These are phyloP conservation scores for Epicampocera succincta DNA, from an alignment of 2,888 invertebrate species.

Conservation along the genomic window DNA sequence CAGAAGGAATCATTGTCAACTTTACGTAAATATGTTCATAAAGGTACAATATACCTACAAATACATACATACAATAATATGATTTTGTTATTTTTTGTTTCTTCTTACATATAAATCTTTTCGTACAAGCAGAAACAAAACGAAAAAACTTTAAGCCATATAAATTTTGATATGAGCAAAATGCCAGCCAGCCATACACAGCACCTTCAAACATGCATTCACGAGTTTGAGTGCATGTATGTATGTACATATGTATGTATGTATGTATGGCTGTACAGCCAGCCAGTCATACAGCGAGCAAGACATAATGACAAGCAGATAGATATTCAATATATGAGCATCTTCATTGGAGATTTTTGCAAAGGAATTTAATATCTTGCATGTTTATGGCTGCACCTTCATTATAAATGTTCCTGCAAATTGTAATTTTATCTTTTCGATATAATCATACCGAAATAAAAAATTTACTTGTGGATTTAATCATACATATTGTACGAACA, in stretches of 20 bases:
- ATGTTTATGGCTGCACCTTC: slow-evolving; percentile 69
- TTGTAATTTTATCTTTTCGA: slow-evolving; percentile 66
- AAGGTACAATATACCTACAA: neutral
- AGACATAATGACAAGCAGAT: slow-evolving; percentile 35
- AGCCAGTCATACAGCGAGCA: slow-evolving; percentile 1
- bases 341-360: slow-evolving; percentile 53
- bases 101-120: neutral
- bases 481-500: neutral
- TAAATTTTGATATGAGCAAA: slow-evolving; percentile 26
- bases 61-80: neutral
- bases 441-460: slow-evolving; percentile 55
- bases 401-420: slow-evolving; percentile 62
- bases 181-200: slow-evolving; percentile 12
- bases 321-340: slow-evolving; percentile 46
- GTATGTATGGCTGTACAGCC: neutral
- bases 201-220: neutral
- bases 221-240: neutral
- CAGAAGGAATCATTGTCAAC: slow-evolving; percentile 41
- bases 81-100: neutral
- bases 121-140: slow-evolving; percentile 4
- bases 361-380: slow-evolving; percentile 68
- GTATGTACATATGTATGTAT: neutral
- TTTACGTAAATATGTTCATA: slow-evolving; percentile 9
- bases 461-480: slow-evolving; percentile 13
- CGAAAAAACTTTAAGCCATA: slow-evolving; percentile 31